Conservation (phyloP, 2,797 vertebrate genomes). For the Coccyzus lansbergi region DNA sequence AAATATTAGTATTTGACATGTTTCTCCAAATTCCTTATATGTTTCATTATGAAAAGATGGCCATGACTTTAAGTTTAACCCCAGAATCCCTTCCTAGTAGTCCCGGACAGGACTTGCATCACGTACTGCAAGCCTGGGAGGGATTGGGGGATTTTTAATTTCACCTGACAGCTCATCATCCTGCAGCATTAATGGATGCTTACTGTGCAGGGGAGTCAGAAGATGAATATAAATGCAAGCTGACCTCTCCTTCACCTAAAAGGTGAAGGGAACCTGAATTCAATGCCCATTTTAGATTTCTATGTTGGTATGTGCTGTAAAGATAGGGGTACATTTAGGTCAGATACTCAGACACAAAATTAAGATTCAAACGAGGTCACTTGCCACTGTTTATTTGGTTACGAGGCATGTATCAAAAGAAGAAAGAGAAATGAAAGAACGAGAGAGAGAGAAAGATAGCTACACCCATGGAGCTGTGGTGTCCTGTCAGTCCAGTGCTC, state of each 20-base stretch:
- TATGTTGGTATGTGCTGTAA: neutral
- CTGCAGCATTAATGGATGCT: neutral
- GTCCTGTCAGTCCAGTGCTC: too few species aligned
- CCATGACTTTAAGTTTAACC: neutral
- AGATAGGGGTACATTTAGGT: too few species aligned
- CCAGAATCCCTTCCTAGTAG: neutral
- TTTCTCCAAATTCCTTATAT: neutral
- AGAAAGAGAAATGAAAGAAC: too few species aligned
- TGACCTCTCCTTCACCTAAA: neutral
- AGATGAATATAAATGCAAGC: neutral
- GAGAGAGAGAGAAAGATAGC: too few species aligned
- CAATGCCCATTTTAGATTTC: neutral
- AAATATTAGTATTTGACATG: neutral
- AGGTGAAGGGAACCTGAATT: neutral
- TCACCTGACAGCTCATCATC: neutral
- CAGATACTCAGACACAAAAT: too few species aligned
- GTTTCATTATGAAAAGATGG: neutral
- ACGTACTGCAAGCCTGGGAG: neutral
- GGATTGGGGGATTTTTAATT: neutral
- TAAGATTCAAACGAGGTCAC: too few species aligned
- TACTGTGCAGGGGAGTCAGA: neutral
- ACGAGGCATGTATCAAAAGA: too few species aligned
- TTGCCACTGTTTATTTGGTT: too few species aligned
- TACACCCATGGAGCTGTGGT: too few species aligned
- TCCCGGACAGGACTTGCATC: neutral